Evolutionary conservation across 2,888 invertebrate species (phyloP).

Genomic region (Protonemura montana): DNA sequence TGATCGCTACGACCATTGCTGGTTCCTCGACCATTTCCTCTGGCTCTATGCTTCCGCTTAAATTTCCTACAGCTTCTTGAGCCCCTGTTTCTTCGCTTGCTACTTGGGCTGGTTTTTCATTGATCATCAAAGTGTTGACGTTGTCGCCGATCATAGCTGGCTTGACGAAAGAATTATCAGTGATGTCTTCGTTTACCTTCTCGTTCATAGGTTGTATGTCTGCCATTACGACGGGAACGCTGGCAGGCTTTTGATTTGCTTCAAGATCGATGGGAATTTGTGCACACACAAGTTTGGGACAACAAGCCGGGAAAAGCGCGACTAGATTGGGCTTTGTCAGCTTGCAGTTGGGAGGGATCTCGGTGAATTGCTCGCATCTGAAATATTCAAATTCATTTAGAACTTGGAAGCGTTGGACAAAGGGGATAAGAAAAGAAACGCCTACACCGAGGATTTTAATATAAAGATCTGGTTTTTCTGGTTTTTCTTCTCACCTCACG

Average conservation of each 20-base stretch:
- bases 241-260: not conserved
- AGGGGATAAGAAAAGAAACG: not conserved
- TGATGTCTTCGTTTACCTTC: not conserved
- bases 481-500: not conserved
- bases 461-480: not conserved
- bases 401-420: not conserved
- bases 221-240: not conserved
- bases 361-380: not conserved
- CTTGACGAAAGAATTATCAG: not conserved
- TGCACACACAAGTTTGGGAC: not conserved
- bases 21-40: not conserved
- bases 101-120: not conserved
- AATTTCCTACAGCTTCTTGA: not conserved
- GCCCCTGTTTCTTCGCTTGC: not conserved
- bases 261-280: not conserved
- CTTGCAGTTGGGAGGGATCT: not conserved
- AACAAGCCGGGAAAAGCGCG: slow-evolving; percentile 13
- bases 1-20: not conserved
- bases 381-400: not conserved
- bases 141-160: not conserved
- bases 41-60: too few species aligned
- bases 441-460: not conserved
- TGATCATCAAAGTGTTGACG: not conserved
- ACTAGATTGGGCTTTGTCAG: not conserved
- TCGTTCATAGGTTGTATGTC: not conserved